Evolutionary conservation across 2,113 vertebrate genomes (phyloP), one percentile per base, ranked within the genome.

Genomic region (Atractosteus spatula): DNA sequence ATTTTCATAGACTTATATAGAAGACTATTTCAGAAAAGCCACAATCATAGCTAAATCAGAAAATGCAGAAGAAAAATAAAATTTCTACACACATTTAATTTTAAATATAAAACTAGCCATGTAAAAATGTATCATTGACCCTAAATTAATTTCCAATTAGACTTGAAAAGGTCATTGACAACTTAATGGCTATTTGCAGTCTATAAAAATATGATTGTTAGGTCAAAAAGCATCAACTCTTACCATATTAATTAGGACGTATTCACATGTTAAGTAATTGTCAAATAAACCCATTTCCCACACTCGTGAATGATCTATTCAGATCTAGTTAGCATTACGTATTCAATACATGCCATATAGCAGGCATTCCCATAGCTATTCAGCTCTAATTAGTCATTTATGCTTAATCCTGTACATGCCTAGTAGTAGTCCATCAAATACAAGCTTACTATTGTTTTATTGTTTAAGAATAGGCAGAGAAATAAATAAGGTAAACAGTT

Each of bases 321-420:
- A 76, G 70, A 74, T 66, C 71, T 70, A 71, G 73, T 78, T 76
- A 79, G 83, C 81, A 79, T 44, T 64, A 55, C 47, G 59, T 86
- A 68, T 6, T 61, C 75, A 76, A 80, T 69, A 64, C 79, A 84
- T 77, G 78, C 87, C 80, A 84, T 91, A 86, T 87, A 91, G 85
- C 86, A 89, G 77, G 77, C 79, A 83, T 88, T 90, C 86, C 78
- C 83, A 83, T 66, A 85, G 82, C 84, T 83, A 91, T 89, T 86
- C 82, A 83, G 80, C 79, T 82, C 78, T 82, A 91, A 90, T 92
- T 91, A 89, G 80, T 84, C 83, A 89, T 90, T 87, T 82, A 84
- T 83, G 76, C 83, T 82, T 89, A 89, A 89, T 91, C 84, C 85
- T 83, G 85, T 80, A 87, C 87, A 89, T 84, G 78, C 81, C 84